Conservation (phyloP, 2,797 vertebrate species). For the Halcyon badia region DNA sequence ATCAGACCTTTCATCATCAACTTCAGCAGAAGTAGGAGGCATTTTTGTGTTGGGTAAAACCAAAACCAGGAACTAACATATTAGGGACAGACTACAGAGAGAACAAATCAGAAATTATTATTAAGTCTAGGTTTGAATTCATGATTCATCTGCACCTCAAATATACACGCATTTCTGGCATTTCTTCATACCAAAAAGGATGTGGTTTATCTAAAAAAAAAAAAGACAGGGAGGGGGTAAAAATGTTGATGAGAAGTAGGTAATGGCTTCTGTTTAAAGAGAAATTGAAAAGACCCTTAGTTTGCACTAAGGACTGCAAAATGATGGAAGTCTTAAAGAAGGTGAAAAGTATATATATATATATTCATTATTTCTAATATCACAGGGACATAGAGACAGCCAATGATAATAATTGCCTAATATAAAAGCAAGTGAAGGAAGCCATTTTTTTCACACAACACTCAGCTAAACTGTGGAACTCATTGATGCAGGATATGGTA, state of each 20-base stretch:
- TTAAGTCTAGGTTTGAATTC: neutral
- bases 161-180: neutral
- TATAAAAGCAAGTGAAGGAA: neutral
- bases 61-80: neutral
- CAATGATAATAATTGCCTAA: neutral
- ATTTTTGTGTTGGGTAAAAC: neutral
- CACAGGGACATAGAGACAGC: neutral
- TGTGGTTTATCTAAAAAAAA: neutral
- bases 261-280: neutral
- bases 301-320: neutral
- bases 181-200: neutral
- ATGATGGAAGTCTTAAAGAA: neutral
- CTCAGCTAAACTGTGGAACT: neutral
- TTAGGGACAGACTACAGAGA: neutral
- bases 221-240: neutral
- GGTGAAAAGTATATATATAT: neutral
- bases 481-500: neutral
- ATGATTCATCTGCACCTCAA: neutral
- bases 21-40: neutral
- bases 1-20: neutral
- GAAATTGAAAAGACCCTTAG: neutral
- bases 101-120: neutral
- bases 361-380: neutral
- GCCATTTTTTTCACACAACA: neutral
- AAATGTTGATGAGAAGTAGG: neutral